Conservation (phyloP, 2,888 invertebrate genomes). For the Athripsodes cinereus region DNA sequence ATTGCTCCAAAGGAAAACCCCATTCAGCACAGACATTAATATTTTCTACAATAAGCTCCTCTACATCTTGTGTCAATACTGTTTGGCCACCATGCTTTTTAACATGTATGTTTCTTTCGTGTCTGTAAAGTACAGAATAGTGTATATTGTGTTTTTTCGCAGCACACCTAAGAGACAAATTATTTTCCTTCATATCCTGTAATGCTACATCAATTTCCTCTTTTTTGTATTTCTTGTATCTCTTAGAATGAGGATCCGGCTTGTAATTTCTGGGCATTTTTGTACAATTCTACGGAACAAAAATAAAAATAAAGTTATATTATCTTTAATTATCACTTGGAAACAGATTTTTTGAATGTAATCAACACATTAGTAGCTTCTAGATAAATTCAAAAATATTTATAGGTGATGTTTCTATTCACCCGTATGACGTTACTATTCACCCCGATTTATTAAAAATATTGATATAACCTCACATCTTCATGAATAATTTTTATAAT, state of each 20-base stretch:
- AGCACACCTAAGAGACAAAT: neutral
- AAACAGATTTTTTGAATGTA: no score
- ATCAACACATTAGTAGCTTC: no score
- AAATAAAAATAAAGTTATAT: neutral
- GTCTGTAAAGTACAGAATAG: neutral
- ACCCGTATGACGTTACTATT: no score
- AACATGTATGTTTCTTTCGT: neutral
- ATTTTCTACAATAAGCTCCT: conserved; percentile 8
- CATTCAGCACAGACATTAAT: conserved; percentile 12
- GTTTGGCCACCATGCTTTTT: neutral
- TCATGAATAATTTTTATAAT: no score
- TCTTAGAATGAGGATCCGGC: neutral
- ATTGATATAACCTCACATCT: no score
- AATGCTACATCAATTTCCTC: neutral
- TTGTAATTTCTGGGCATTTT: neutral
- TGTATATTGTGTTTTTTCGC: conserved; percentile 1
- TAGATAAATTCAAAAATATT: no score
- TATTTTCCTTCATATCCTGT: neutral
- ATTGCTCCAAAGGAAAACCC: neutral
- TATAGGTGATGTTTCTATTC: no score
- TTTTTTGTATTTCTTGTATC: neutral
- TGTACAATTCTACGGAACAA: neutral
- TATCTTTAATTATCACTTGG: no score
- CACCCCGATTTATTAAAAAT: no score
- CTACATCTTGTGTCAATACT: neutral